A percentile compares a stretch with the other conserved stretches of the same genome.
Evolutionary conservation across 2,797 vertebrate genomes (phyloP).

Genomic region (Ficedula albicollis): DNA sequence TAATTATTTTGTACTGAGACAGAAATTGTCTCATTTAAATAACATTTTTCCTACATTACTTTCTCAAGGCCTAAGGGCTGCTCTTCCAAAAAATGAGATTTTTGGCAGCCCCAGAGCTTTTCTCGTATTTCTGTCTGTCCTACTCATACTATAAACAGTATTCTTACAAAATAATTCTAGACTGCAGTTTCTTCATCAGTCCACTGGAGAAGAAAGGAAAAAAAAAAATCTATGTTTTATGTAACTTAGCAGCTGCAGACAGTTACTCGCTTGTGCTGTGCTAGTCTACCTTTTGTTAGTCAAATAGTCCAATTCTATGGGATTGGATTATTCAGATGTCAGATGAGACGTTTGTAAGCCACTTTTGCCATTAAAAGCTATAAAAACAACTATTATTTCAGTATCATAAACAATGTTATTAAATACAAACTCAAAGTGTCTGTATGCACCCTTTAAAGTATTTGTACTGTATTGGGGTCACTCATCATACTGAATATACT

Average conservation of each 20-base stretch:
- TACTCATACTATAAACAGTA: constrained; percentile 69
- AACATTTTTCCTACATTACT: constrained; percentile 70
- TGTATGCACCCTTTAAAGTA: not conserved
- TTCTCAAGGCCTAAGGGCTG: constrained; percentile 53
- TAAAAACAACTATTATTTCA: not conserved
- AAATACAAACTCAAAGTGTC: not conserved
- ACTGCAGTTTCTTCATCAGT: constrained; percentile 33
- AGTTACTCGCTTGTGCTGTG: not conserved
- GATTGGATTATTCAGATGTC: not conserved
- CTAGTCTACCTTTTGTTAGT: not conserved
- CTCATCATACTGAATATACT: not conserved
- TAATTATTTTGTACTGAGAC: constrained; percentile 65
- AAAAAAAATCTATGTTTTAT: constrained; percentile 21
- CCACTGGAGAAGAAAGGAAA: not conserved
- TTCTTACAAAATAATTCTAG: constrained; percentile 69
- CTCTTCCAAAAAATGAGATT: constrained; percentile 62
- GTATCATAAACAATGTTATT: not conserved
- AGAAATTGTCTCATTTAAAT: constrained; percentile 74
- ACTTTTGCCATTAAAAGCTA: not conserved
- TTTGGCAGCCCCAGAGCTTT: constrained; percentile 53
- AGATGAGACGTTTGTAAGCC: not conserved
- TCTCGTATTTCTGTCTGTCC: constrained; percentile 72
- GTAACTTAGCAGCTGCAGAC: constrained; percentile 29
- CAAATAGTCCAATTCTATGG: not conserved
- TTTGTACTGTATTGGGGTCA: not conserved